Evolutionary conservation across 2,797 vertebrate species (phyloP).

Genomic region (Presbytis comata): DNA sequence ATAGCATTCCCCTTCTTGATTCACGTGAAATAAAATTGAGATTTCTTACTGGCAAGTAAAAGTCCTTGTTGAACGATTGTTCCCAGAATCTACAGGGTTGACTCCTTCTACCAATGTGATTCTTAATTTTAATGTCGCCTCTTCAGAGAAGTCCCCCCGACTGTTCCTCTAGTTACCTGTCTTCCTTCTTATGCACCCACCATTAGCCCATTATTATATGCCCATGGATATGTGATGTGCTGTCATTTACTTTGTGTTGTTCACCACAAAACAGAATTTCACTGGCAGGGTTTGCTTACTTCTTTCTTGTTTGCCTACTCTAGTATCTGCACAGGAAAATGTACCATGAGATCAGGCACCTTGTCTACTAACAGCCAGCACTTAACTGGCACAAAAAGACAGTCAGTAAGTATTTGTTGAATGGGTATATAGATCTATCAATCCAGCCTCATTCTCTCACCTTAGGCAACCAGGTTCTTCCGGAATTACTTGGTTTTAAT

Average conservation of each 20-base stretch:
- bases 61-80: neutral
- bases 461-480: neutral
- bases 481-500: neutral
- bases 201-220: neutral
- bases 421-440: rapidly evolving
- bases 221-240: neutral
- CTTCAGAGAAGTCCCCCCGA: neutral
- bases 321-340: neutral
- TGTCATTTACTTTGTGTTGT: neutral
- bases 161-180: rapidly evolving
- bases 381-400: neutral
- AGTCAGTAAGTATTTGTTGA: neutral
- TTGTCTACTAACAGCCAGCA: neutral
- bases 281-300: neutral
- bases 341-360: neutral
- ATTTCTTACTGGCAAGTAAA: neutral
- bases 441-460: neutral
- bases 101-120: neutral
- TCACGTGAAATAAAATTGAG: neutral
- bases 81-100: neutral
- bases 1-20: neutral
- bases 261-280: neutral
- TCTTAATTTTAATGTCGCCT: neutral
- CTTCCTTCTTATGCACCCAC: neutral
- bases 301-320: neutral